Conservation (phyloP, 1,140 invertebrate genomes). For the Drosophila truncata region DNA sequence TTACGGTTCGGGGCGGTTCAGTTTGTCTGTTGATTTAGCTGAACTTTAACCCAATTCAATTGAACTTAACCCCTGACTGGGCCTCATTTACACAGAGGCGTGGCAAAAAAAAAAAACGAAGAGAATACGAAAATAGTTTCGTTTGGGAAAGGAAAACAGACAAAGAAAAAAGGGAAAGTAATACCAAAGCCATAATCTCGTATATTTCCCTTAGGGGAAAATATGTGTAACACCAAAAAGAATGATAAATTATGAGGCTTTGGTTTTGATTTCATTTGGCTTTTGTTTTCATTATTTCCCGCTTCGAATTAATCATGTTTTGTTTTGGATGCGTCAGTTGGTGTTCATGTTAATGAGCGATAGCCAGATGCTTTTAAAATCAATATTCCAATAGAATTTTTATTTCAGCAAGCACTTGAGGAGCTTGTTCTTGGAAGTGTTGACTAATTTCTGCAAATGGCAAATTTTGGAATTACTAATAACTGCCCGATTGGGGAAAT, state of each 20-base stretch:
- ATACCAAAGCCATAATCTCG: not conserved
- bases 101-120: no score
- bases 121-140: slow-evolving; percentile 17
- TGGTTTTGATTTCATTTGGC: slow-evolving; percentile 11
- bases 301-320: slow-evolving; percentile 23
- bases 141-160: slow-evolving; percentile 5
- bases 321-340: slow-evolving; percentile 13
- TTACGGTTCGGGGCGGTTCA: not conserved
- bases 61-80: slow-evolving; percentile 20
- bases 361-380: slow-evolving; percentile 4
- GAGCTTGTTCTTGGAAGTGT: not conserved
- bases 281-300: not conserved
- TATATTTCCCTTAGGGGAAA: slow-evolving; percentile 19
- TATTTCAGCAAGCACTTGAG: not conserved
- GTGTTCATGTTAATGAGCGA: not conserved
- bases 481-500: not conserved
- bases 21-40: not conserved
- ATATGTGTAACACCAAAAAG: not conserved
- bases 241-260: slow-evolving; percentile 29
- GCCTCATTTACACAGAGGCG: not conserved
- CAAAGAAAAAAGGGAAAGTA: slow-evolving; percentile 38
- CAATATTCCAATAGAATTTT: slow-evolving; percentile 6
- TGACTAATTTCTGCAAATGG: not conserved
- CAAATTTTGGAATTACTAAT: not conserved
- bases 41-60: slow-evolving; percentile 33